phyloP scores from a whole-genome alignment of 1,140 invertebrate genomes.

The Megalonaias nervosa region DNA sequence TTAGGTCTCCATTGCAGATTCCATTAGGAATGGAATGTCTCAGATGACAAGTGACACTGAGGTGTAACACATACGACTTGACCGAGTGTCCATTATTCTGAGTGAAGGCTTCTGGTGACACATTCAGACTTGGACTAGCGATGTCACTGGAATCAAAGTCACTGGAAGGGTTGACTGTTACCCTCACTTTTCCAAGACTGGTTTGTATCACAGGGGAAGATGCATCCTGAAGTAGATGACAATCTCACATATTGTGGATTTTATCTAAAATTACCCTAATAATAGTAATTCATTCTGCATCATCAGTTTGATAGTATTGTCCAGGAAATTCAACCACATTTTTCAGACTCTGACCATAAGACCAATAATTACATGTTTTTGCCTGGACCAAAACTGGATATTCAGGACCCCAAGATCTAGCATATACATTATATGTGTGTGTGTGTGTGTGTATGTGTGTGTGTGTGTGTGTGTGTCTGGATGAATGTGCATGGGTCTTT shows the following conservation, averaged over 20 bases:
- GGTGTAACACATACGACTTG: conserved; percentile 13
- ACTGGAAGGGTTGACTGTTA: conserved; percentile 26
- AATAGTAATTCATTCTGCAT: neutral
- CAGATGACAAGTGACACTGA: conserved; percentile 25
- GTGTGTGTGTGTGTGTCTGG: no score
- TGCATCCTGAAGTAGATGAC: neutral
- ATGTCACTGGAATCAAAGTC: conserved; percentile 25
- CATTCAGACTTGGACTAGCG: neutral
- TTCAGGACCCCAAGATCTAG: no score
- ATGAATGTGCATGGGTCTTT: no score
- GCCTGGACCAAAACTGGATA: no score
- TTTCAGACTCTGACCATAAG: no score
- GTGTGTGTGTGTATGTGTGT: no score
- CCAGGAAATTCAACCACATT: no score
- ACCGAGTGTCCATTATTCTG: conserved; percentile 5
- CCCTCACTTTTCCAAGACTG: conserved; percentile 20
- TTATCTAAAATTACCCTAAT: neutral
- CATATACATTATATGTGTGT: no score
- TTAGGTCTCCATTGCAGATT: conserved; percentile 5
- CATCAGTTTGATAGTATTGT: neutral
- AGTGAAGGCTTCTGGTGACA: conserved; percentile 20
- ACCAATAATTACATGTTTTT: no score
- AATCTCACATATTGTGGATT: neutral
- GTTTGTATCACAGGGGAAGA: conserved; percentile 1
- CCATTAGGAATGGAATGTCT: conserved; percentile 19